These are phyloP conservation scores for Cotesia congregata DNA, from an alignment of 2,888 invertebrate species.

Conservation along the genomic window DNA sequence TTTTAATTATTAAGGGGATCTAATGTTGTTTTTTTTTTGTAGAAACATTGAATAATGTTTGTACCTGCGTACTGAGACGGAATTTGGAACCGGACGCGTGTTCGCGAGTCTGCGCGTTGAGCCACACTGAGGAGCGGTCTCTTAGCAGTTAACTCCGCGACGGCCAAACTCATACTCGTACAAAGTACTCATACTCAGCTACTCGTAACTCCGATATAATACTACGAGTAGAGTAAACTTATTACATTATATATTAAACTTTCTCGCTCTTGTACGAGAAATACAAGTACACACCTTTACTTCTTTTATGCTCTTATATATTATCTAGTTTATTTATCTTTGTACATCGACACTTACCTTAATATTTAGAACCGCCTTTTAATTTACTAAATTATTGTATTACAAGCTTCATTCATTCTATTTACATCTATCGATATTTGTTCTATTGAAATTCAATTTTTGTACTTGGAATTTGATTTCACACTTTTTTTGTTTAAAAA, in stretches of 20 bases:
- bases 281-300: not conserved
- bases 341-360: not conserved
- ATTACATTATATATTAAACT: not conserved
- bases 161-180: not conserved
- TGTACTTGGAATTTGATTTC: too few relatives aligned
- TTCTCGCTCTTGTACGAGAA: not conserved
- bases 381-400: not conserved
- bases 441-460: too few relatives aligned
- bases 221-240: too few relatives aligned
- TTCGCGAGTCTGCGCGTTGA: constrained; percentile 69
- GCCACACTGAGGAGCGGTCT: constrained; percentile 63
- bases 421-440: too few relatives aligned
- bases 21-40: not conserved
- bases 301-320: not conserved
- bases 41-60: constrained; percentile 37
- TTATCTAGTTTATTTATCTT: not conserved
- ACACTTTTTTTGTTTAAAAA: too few relatives aligned
- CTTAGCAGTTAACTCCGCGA: not conserved
- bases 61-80: constrained; percentile 48
- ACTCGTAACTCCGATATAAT: not conserved
- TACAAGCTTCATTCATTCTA: too few relatives aligned
- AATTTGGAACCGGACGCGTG: constrained; percentile 51
- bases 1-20: constrained; percentile 7
- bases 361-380: not conserved
- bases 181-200: not conserved